Conservation (phyloP, 2,113 vertebrate species). For the Rhodinocichla rosea region DNA sequence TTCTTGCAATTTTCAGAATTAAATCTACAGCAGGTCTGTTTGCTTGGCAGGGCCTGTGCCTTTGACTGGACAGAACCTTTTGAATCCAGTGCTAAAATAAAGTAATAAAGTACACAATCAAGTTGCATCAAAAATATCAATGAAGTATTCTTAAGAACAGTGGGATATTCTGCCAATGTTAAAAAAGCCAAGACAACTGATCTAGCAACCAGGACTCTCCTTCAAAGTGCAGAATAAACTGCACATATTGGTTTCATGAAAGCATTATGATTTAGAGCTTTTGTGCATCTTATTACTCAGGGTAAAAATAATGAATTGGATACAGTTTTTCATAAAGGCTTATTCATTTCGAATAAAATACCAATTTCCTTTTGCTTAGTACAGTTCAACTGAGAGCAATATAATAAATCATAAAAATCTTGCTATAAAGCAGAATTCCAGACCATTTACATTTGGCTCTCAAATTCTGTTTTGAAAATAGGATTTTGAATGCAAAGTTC, state of each 20-base stretch:
- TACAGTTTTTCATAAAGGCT: conserved; percentile 5
- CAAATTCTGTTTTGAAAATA: conserved; percentile 40
- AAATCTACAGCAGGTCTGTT: not conserved
- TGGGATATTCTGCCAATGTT: not conserved
- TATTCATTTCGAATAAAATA: conserved; percentile 43
- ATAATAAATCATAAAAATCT: conserved; percentile 31
- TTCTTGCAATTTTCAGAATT: not conserved
- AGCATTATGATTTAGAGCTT: not conserved
- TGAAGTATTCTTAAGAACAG: not conserved
- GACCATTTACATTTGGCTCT: not conserved
- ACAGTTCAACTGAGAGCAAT: conserved; percentile 24
- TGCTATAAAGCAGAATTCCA: conserved; percentile 42
- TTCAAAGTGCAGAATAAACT: not conserved
- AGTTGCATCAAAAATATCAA: not conserved
- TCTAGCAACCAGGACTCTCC: not conserved
- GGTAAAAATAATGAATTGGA: not conserved
- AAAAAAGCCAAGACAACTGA: not conserved
- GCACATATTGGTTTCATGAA: not conserved
- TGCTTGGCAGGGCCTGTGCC: not conserved
- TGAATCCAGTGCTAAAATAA: not conserved
- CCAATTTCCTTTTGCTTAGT: conserved; percentile 28
- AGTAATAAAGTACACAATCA: not conserved
- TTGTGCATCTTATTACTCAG: not conserved
- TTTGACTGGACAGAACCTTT: not conserved
- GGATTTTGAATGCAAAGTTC: conserved; percentile 27